phyloP scores from a whole-genome alignment of 2,797 vertebrate species.

The Sandelia bainsii region DNA sequence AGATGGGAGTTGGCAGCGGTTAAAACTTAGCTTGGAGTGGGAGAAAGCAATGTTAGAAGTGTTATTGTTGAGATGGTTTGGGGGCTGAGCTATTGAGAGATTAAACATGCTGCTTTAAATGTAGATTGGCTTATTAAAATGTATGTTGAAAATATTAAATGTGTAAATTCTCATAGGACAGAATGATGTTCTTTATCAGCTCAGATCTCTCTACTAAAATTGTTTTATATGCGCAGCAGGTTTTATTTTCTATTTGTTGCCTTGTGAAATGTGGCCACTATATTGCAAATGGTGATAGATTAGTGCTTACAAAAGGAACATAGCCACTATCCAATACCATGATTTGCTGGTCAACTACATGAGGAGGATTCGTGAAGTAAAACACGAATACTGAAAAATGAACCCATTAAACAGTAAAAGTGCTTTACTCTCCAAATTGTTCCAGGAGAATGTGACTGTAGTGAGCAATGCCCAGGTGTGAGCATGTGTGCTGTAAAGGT shows the following conservation, averaged over 20 bases:
- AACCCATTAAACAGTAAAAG: slow-evolving; percentile 27
- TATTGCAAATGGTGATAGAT: too few species aligned
- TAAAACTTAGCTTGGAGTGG: slow-evolving; percentile 53
- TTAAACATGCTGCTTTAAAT: slow-evolving; percentile 15
- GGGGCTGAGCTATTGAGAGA: slow-evolving; percentile 21
- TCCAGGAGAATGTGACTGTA: slow-evolving; percentile 29
- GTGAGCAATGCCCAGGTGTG: slow-evolving; percentile 34
- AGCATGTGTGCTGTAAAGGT: slow-evolving; percentile 13
- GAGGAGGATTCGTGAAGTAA: slow-evolving; percentile 13
- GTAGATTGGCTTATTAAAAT: slow-evolving; percentile 12
- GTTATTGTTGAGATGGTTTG: slow-evolving; percentile 49
- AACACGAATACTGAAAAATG: slow-evolving; percentile 6
- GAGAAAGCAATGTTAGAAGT: slow-evolving; percentile 49
- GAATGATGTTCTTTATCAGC: not conserved
- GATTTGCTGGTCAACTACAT: not conserved
- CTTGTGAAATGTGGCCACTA: too few species aligned
- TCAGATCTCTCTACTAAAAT: not conserved
- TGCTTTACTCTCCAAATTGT: slow-evolving; percentile 30
- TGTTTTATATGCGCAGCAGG: not conserved
- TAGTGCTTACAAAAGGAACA: not conserved
- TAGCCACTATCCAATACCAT: not conserved
- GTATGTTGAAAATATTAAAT: slow-evolving; percentile 3
- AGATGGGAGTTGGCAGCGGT: slow-evolving; percentile 67
- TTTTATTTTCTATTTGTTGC: not conserved
- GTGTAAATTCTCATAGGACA: slow-evolving; percentile 7